Evolutionary conservation across 2,888 invertebrate genomes (phyloP), one percentile per base, ranked within the genome.

Genomic region (Ethmia dodecea): DNA sequence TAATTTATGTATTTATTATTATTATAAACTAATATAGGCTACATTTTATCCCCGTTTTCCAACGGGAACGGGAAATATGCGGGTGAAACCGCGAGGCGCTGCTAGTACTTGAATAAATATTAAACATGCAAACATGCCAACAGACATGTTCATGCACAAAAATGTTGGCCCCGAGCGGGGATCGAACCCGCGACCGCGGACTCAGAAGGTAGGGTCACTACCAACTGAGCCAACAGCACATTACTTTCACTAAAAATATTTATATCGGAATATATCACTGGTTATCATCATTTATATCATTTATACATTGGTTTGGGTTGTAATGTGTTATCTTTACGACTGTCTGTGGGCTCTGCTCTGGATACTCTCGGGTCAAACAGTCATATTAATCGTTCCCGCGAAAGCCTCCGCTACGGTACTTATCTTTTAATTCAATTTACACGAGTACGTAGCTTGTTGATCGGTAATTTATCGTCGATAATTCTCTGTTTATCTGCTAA

Each of bases 401-500:
- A 71, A 69, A 62, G 60, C 60, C 60, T 61, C 62, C 55, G 53
- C 59, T 53, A 60, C 55, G 62, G 46, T 52, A 60, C 64, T 74
- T 79, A 79, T 80, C 77, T 76, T 70, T 71, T 76, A 77, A 79
- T 79, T 79, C 69, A 77, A 77, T 78, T 76, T 77, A 76, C 72
- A 75, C 63, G 59, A 57, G 60, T 71, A 62, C 58, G 46, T 40
- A 46, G 51, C 66, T 61, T 67, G 70, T 73, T 69, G 60, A 66
- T 62, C 54, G 55, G 61, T 69, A 61, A 76, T 76, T 72, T 76
- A 77, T 75, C 55, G 63, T 43, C 62, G 55, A 66, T 74, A 67
- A 69, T 61, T 67, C 60, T 56, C 45, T 14, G 47, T 60, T 57
- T 77, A 77, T 73, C 74, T 53, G 50, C 56, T 54, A 55, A 77